Percentiles rank a stretch among this genome's conserved stretches.
These are phyloP conservation scores for Synanthedon vespiformis DNA, from an alignment of 2,888 invertebrate genomes.

Conservation along the genomic window DNA sequence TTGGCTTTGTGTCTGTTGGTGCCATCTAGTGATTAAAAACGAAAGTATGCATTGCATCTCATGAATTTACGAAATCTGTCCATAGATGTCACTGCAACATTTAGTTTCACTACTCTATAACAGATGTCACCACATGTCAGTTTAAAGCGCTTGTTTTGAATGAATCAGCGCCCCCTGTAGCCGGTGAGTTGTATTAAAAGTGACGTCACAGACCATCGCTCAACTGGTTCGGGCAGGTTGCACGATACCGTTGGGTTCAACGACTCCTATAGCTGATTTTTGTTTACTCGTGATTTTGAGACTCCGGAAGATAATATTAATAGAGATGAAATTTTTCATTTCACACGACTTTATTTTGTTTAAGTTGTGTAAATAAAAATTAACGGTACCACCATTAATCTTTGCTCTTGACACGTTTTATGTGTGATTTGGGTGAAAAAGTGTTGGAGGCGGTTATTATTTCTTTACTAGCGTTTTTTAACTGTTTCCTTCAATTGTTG, in stretches of 20 bases:
- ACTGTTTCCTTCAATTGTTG: too few relatives aligned
- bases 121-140: too few relatives aligned
- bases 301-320: slow-evolving; percentile 18
- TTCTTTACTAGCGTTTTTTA: too few relatives aligned
- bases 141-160: too few relatives aligned
- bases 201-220: slow-evolving; percentile 50
- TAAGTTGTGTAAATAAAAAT: slow-evolving; percentile 15
- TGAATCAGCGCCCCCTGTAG: too few relatives aligned
- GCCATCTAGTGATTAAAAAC: too few relatives aligned
- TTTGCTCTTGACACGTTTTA: slow-evolving; percentile 5
- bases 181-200: slow-evolving; percentile 6
- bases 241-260: slow-evolving; percentile 63
- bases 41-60: too few relatives aligned
- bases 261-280: slow-evolving; percentile 34
- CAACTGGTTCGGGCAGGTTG: slow-evolving; percentile 44
- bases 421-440: neutral
- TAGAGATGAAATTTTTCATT: slow-evolving; percentile 3
- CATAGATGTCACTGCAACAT: too few relatives aligned
- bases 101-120: too few relatives aligned
- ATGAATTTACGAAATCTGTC: too few relatives aligned
- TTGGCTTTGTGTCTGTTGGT: too few relatives aligned
- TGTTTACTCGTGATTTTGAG: slow-evolving; percentile 53
- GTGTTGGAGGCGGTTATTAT: too few relatives aligned
- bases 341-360: neutral
- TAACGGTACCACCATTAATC: slow-evolving; percentile 20